phyloP scores from a whole-genome alignment of 2,113 vertebrate species.

The Aegithalos caudatus region DNA sequence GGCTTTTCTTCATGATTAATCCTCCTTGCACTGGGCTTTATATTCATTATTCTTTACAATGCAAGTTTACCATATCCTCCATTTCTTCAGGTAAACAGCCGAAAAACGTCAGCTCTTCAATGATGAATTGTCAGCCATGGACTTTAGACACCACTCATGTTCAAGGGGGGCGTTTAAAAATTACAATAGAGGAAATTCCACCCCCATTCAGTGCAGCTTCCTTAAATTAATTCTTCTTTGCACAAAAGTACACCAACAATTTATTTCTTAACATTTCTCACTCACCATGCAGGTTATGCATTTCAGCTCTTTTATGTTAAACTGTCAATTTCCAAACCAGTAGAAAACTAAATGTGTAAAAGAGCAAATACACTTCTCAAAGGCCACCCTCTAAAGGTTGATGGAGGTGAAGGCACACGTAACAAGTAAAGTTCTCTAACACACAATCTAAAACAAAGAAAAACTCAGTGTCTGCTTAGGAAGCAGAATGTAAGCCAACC shows the following conservation, averaged over 20 bases:
- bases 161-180: not conserved
- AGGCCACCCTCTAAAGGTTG: not conserved
- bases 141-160: not conserved
- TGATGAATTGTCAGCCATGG: not conserved
- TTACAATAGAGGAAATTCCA: not conserved
- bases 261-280: not conserved
- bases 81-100: not conserved
- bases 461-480: not conserved
- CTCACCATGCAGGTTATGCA: not conserved
- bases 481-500: not conserved
- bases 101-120: not conserved
- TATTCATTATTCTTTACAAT: not conserved
- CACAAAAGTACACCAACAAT: not conserved
- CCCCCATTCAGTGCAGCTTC: not conserved
- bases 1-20: not conserved
- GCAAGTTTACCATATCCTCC: not conserved
- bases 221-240: not conserved
- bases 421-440: not conserved
- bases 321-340: not conserved
- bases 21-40: not conserved
- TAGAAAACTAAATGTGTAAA: not conserved
- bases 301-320: not conserved
- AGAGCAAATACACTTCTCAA: not conserved
- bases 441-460: not conserved
- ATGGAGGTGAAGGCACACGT: not conserved